A percentile compares a stretch with the other conserved stretches of the same genome.
These are phyloP conservation scores for Ostrea denselamellosa DNA, from an alignment of 1,140 invertebrate genomes.

Conservation along the genomic window DNA sequence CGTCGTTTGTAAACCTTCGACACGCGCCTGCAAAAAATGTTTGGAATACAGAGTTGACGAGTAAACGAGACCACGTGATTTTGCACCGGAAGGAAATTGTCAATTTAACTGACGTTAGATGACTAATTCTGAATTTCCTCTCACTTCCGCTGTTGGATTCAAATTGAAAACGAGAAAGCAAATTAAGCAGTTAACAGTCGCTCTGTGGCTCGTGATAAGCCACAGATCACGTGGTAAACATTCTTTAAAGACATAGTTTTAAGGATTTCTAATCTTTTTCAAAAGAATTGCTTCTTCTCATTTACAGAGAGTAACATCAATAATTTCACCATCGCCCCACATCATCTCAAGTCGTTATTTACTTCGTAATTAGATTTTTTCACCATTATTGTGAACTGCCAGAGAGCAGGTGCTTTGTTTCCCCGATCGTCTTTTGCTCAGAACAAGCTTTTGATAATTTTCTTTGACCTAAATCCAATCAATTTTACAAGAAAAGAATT, in stretches of 20 bases:
- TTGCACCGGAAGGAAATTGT: slow-evolving; percentile 39
- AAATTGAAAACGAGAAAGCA: slow-evolving; percentile 33
- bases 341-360: slow-evolving; percentile 6
- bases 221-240: background rate
- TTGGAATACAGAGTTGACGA: slow-evolving; percentile 3
- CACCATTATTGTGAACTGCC: background rate
- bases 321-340: background rate
- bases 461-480: background rate
- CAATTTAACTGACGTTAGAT: slow-evolving; percentile 42
- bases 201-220: background rate
- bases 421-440: background rate
- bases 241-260: background rate
- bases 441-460: background rate
- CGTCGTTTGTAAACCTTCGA: background rate
- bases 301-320: background rate
- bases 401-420: slow-evolving; percentile 16
- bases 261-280: background rate
- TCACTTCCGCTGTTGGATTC: slow-evolving; percentile 7
- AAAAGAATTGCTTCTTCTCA: background rate
- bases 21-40: slow-evolving; percentile 13
- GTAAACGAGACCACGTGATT: slow-evolving; percentile 20
- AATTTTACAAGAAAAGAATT: background rate
- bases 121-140: slow-evolving; percentile 41
- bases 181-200: slow-evolving; percentile 22
- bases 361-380: slow-evolving; percentile 20